Evolutionary conservation across 2,113 vertebrate species (phyloP).

Genomic region (Lethenteron reissneri): DNA sequence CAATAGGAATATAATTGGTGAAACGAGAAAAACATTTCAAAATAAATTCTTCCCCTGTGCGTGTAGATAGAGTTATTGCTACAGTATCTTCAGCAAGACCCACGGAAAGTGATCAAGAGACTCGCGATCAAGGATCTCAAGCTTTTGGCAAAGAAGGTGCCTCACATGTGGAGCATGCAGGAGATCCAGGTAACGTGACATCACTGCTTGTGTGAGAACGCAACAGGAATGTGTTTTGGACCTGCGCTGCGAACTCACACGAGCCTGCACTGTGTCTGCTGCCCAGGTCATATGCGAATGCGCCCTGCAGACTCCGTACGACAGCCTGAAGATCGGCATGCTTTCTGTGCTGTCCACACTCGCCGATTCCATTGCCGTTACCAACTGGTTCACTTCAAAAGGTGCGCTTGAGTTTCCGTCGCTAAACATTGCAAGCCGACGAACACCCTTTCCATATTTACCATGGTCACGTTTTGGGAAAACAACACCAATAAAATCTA

Average conservation of each 20-base stretch:
- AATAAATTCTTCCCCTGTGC: too few relatives aligned
- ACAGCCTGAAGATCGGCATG: slow-evolving; percentile 80
- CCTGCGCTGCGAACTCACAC: too few relatives aligned
- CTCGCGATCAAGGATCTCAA: slow-evolving; percentile 74
- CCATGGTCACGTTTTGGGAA: too few relatives aligned
- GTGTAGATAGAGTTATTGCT: slow-evolving; percentile 61
- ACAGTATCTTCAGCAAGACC: slow-evolving; percentile 72
- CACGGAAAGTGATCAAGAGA: slow-evolving; percentile 73
- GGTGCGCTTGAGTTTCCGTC: too few relatives aligned
- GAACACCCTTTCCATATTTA: too few relatives aligned
- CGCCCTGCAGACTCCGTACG: slow-evolving; percentile 64
- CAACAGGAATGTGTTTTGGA: too few relatives aligned
- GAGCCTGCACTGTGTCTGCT: background rate
- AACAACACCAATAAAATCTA: too few relatives aligned
- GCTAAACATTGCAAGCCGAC: too few relatives aligned
- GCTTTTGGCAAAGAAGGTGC: slow-evolving; percentile 67
- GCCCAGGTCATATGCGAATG: slow-evolving; percentile 67
- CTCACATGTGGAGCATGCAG: slow-evolving; percentile 75
- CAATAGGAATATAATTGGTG: too few relatives aligned
- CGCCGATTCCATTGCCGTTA: slow-evolving; percentile 70
- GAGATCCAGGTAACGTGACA: slow-evolving; percentile 53
- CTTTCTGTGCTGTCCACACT: slow-evolving; percentile 60
- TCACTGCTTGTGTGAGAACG: background rate
- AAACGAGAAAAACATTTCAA: too few relatives aligned
- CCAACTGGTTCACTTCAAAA: too few relatives aligned